A percentile compares a stretch with the other conserved stretches of the same genome.
Conservation (phyloP, 2,888 invertebrate genomes). For the Caprella mutica region DNA sequence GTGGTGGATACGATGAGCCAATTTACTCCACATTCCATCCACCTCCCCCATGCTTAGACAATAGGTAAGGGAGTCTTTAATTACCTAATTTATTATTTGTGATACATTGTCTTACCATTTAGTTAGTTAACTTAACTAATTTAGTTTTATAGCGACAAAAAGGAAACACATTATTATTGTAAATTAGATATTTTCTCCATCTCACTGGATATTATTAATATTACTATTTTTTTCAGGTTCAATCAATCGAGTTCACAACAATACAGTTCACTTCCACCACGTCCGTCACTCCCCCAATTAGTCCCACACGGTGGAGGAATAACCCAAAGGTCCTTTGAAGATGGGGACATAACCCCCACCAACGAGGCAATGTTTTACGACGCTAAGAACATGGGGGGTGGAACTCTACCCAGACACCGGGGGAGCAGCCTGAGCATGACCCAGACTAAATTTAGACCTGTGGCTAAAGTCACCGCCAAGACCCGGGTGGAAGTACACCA, state of each 20-base stretch:
- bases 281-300: slow-evolving; percentile 41
- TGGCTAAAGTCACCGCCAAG: slow-evolving; percentile 55
- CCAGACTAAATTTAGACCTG: slow-evolving; percentile 60
- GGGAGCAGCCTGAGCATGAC: slow-evolving; percentile 1
- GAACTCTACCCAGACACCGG: slow-evolving; percentile 73
- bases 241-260: no score
- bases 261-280: slow-evolving; percentile 26
- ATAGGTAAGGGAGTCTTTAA: no score
- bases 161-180: no score
- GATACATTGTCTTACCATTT: no score
- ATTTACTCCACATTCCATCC: slow-evolving; percentile 32
- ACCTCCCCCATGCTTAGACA: no score
- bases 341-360: slow-evolving; percentile 80
- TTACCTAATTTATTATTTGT: no score
- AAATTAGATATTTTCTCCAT: no score
- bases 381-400: slow-evolving; percentile 55
- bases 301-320: slow-evolving; percentile 14
- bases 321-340: slow-evolving; percentile 50
- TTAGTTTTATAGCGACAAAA: no score
- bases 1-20: slow-evolving; percentile 29
- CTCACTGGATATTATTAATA: no score
- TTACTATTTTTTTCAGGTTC: no score
- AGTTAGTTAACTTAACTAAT: no score
- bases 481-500: slow-evolving; percentile 35
- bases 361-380: slow-evolving; percentile 50